phyloP scores from a whole-genome alignment of 1,140 invertebrate species.

The Cecropterus lyciades region DNA sequence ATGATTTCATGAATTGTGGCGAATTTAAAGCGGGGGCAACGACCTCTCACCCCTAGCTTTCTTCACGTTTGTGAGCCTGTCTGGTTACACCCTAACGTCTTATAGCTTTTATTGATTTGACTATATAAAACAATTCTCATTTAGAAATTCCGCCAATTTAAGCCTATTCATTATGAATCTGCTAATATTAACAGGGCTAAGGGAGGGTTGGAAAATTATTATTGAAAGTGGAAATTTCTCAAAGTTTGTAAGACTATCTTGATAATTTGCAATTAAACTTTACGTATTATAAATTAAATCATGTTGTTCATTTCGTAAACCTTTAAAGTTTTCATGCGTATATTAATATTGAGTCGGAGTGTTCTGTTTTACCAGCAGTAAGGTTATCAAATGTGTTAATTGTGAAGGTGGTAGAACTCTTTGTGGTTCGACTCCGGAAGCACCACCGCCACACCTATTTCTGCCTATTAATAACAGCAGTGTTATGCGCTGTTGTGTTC shows the following conservation, averaged over 20 bases:
- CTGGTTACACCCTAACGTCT: constrained; percentile 49
- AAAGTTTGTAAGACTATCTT: neutral
- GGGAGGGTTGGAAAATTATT: neutral
- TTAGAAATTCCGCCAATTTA: neutral
- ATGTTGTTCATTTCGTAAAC: too few relatives aligned
- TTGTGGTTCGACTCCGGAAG: too few relatives aligned
- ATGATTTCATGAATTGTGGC: constrained; percentile 53
- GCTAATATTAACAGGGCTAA: neutral
- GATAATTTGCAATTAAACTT: neutral
- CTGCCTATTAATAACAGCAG: too few relatives aligned
- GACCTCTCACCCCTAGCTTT: constrained; percentile 71
- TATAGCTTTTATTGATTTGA: constrained; percentile 44
- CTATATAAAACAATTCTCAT: constrained; percentile 10
- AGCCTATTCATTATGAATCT: neutral
- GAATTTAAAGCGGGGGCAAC: constrained; percentile 56
- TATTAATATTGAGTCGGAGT: too few relatives aligned
- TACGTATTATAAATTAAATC: neutral
- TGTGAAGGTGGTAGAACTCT: too few relatives aligned
- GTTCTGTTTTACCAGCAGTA: too few relatives aligned
- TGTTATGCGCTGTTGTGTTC: too few relatives aligned
- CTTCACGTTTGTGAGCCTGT: constrained; percentile 51
- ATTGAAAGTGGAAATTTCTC: neutral
- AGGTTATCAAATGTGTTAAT: too few relatives aligned
- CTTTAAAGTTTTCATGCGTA: too few relatives aligned
- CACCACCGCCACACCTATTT: too few relatives aligned